phyloP scores from a whole-genome alignment of 2,113 vertebrate species.

The Piprites chloris region DNA sequence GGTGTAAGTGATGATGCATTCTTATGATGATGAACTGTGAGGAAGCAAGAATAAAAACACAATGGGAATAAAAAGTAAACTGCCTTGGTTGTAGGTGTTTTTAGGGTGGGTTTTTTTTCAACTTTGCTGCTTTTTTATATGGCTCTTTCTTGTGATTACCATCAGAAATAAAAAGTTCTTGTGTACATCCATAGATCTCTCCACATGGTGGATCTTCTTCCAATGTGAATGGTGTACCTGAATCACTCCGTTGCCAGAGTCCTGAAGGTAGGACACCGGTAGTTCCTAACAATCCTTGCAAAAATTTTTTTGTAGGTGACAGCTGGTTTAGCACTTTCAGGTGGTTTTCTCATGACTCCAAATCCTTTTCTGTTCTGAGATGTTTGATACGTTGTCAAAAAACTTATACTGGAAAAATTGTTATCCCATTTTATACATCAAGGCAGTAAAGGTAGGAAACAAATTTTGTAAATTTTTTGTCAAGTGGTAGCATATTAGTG shows the following conservation, averaged over 20 bases:
- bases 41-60: background rate
- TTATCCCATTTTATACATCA: fast-evolving
- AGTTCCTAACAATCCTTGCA: background rate
- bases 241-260: slow-evolving; percentile 76
- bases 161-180: background rate
- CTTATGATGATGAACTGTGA: background rate
- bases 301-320: background rate
- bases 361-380: background rate
- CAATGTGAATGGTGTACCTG: slow-evolving; percentile 83
- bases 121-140: background rate
- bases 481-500: background rate
- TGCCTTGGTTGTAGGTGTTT: background rate
- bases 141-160: background rate
- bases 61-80: background rate
- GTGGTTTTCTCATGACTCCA: background rate
- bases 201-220: slow-evolving; percentile 78
- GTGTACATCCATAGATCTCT: slow-evolving; percentile 70
- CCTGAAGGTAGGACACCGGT: slow-evolving; percentile 82
- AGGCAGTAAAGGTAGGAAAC: background rate
- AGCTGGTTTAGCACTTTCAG: background rate
- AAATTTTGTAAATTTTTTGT: background rate
- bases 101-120: fast-evolving
- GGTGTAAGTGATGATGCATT: background rate
- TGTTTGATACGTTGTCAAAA: background rate
- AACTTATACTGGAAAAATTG: background rate